These are phyloP conservation scores for Hormiphora californensis DNA, from an alignment of 37 sponge, comb jelly and placozoan genomes.

Conservation along the genomic window DNA sequence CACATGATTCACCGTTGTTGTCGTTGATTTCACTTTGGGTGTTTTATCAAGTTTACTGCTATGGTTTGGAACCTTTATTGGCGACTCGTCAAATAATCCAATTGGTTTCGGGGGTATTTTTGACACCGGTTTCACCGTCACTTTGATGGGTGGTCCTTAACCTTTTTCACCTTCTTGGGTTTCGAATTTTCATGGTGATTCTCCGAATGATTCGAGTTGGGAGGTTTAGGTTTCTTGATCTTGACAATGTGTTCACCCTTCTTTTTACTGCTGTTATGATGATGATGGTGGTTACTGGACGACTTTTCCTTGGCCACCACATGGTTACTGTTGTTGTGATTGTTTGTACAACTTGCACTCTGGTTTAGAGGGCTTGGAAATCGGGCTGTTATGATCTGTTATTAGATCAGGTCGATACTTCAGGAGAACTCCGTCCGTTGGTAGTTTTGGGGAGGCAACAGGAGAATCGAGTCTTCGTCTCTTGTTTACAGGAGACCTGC, in stretches of 20 bases:
- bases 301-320: too few species aligned
- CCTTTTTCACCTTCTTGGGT: conserved; percentile 4
- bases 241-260: too few species aligned
- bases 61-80: background rate
- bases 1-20: background rate
- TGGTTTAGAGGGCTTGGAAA: background rate
- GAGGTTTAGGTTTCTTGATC: background rate
- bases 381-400: background rate
- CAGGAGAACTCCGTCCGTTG: background rate
- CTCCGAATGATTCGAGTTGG: too few species aligned
- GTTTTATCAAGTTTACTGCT: too few species aligned
- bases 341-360: background rate
- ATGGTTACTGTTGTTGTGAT: background rate
- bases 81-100: background rate
- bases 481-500: background rate
- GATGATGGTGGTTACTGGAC: too few species aligned
- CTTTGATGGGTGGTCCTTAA: too few species aligned
- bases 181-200: too few species aligned
- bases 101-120: background rate
- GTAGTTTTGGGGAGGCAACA: background rate
- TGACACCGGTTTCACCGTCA: too few species aligned
- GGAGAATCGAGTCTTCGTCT: background rate
- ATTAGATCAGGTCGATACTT: conserved; percentile 49
- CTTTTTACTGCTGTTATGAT: too few species aligned
- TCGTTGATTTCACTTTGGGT: background rate